Evolutionary conservation across 1,140 invertebrate species (phyloP).

Genomic region (Gonatopus flavifemur): DNA sequence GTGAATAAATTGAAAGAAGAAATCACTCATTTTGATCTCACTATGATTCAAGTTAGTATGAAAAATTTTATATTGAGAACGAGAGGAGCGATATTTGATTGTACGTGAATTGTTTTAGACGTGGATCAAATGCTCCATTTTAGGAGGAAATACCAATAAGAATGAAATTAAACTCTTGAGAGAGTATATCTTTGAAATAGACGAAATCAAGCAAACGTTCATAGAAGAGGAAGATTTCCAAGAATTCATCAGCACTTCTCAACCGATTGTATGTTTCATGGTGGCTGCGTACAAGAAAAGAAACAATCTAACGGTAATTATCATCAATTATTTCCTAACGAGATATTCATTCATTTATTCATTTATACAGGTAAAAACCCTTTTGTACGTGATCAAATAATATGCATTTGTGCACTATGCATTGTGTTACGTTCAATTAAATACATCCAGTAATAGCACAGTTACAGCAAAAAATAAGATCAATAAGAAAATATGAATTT

Average conservation of each 20-base stretch:
- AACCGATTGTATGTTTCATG: conserved; percentile 42
- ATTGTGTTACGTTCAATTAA: not conserved
- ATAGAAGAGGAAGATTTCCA: conserved; percentile 23
- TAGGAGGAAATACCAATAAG: conserved; percentile 29
- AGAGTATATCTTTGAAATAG: conserved; percentile 34
- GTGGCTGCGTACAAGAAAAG: conserved; percentile 34
- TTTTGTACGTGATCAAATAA: too few species aligned
- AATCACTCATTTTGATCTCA: conserved; percentile 41
- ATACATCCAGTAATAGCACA: conserved; percentile 7
- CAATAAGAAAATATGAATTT: too few species aligned
- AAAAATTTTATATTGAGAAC: too few species aligned
- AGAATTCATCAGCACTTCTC: conserved; percentile 36
- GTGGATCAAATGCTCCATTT: conserved; percentile 51
- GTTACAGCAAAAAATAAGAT: conserved; percentile 19
- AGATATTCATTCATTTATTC: too few species aligned
- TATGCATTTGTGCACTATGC: not conserved
- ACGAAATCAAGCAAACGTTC: conserved; percentile 43
- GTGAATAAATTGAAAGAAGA: conserved; percentile 31
- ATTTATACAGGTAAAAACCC: too few species aligned
- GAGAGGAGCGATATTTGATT: too few species aligned
- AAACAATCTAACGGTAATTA: conserved; percentile 34
- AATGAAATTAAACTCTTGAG: conserved; percentile 35
- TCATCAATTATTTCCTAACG: not conserved
- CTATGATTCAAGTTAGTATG: conserved; percentile 41
- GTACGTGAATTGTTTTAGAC: conserved; percentile 29